Evolutionary conservation across 2,888 invertebrate species (phyloP), one percentile per base, ranked within the genome.

Genomic region (Parasteatoda lunata): DNA sequence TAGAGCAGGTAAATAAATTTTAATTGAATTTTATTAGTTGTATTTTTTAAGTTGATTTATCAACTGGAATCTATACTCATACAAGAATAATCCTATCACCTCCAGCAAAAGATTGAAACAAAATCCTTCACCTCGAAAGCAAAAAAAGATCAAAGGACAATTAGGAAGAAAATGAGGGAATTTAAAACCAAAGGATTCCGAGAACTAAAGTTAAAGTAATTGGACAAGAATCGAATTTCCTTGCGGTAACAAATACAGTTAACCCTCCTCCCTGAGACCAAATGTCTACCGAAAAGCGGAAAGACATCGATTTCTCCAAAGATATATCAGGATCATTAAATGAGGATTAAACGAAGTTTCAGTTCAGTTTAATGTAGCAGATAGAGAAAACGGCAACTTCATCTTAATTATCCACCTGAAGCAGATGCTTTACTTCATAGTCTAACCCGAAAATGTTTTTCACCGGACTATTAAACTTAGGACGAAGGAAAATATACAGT

Each of bases 311-410:
- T 15, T 49, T 48, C 48, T 9, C 5, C 15, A 13, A 49, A 76
- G 65, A 66, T 65, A 30, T 48, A 76, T 66, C 76, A 49, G 11
- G 49, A 66, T 76, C 76, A 66, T 76, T 76, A 76, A 76, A 76
- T 49, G 66, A 49, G 65, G 76, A 76, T 76, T 66, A 76, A 49
- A 7, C 15, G 49, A 48, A 76, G 66, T 48, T 76, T 66, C 7
- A 30, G 30, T 54, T 59, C 7, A 9, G 52, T 30, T 30, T 2
- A 59, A 72, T 51, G 52, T 51, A 15, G 13, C 49, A 51, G 9
- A 51, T n/a, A 9, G 3, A 69, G 71, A 51, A 51, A 51, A 72
- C 6, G 30, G 30, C 72, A 51, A 30, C 7, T 52, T 51, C 52
- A 52, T 72, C 72, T 72, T 72, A 72, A 72, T 72, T 72, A 72